Percentiles rank a stretch among this genome's conserved stretches.
Evolutionary conservation across 2,888 invertebrate genomes (phyloP).

Genomic region (Eurytoma californica): DNA sequence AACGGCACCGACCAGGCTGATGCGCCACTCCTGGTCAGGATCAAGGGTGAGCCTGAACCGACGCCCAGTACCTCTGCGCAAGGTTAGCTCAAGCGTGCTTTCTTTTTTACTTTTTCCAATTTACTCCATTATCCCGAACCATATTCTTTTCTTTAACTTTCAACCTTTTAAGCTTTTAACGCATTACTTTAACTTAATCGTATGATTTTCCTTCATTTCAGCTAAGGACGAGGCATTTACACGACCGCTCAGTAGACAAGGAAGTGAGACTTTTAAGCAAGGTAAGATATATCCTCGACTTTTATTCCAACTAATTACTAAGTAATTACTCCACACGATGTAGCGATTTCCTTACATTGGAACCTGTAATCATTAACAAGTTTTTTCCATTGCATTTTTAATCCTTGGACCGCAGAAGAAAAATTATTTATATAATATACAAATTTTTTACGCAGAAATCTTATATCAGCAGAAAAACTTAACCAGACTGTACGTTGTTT

Average conservation of each 20-base stretch:
- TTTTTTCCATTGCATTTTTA: slow-evolving; percentile 54
- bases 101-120: background rate
- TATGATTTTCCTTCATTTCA: slow-evolving; percentile 57
- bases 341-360: slow-evolving; percentile 58
- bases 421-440: slow-evolving; percentile 29
- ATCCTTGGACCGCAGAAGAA: slow-evolving; percentile 54
- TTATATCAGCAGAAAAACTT: slow-evolving; percentile 1
- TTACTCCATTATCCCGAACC: background rate
- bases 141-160: background rate
- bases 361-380: slow-evolving; percentile 57
- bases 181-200: background rate
- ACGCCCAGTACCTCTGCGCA: slow-evolving; percentile 75
- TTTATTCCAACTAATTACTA: slow-evolving; percentile 54
- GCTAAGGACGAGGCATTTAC: slow-evolving; percentile 74
- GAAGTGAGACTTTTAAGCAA: slow-evolving; percentile 72
- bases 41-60: slow-evolving; percentile 75
- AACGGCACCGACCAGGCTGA: slow-evolving; percentile 63
- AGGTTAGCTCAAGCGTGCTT: slow-evolving; percentile 61
- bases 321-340: slow-evolving; percentile 56
- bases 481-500: slow-evolving; percentile 23
- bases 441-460: slow-evolving; percentile 17
- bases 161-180: too few species aligned
- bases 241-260: slow-evolving; percentile 73
- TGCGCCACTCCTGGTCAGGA: slow-evolving; percentile 65
- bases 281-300: slow-evolving; percentile 66